Conservation (phyloP, 2,113 vertebrate genomes). For the Sylvilagus bachmani region DNA sequence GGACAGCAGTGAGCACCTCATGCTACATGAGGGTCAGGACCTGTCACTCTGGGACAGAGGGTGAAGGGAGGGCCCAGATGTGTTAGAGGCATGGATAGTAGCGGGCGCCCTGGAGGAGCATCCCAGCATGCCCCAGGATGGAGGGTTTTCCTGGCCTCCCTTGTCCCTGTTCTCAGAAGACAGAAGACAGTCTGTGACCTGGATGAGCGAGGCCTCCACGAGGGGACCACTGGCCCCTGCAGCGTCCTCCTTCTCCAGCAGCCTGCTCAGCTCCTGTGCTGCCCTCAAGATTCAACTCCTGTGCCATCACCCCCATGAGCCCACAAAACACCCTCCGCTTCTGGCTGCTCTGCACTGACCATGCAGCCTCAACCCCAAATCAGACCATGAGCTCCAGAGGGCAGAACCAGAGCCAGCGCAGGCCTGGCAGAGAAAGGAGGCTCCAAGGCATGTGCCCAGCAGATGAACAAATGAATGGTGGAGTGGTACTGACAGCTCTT, state of each 20-base stretch:
- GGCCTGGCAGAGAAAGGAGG: not conserved
- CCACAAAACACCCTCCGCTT: not conserved
- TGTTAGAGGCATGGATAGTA: no score
- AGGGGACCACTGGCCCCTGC: not conserved
- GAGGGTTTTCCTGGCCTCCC: not conserved
- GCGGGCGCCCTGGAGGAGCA: no score
- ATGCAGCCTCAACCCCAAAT: not conserved
- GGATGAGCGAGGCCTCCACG: not conserved
- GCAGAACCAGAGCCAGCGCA: not conserved
- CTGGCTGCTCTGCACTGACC: not conserved
- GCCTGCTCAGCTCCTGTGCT: not conserved
- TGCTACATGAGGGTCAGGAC: no score
- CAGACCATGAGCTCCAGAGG: not conserved
- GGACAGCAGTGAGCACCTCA: no score
- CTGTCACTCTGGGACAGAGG: no score
- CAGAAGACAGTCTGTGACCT: not conserved
- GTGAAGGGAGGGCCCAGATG: no score
- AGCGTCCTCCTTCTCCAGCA: not conserved
- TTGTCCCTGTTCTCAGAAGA: conserved; percentile 4
- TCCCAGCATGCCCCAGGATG: not conserved
- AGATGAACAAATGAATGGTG: not conserved
- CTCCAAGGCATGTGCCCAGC: not conserved
- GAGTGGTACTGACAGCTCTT: not conserved
- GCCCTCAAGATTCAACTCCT: not conserved
- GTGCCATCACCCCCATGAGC: not conserved